Conservation (phyloP, 1,140 invertebrate species). For the Drosophila simulans region DNA sequence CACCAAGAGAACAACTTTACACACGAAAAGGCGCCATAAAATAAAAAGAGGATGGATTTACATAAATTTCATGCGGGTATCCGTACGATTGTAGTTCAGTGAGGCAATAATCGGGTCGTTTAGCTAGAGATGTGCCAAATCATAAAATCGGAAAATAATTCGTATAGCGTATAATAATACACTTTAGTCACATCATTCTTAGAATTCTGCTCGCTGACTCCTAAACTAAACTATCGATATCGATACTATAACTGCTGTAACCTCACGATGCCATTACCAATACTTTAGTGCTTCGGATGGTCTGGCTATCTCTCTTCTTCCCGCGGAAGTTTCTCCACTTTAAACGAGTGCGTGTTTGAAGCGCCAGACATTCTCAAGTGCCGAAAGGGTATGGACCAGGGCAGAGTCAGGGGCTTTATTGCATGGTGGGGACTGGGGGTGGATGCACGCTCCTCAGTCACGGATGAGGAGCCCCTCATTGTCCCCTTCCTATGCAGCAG, state of each 20-base stretch:
- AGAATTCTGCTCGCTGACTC: no score
- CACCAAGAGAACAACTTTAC: slow-evolving; percentile 35
- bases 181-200: neutral
- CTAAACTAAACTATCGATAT: neutral
- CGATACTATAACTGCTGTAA: neutral
- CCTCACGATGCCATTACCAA: slow-evolving; percentile 5
- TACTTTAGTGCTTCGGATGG: neutral
- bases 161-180: no score
- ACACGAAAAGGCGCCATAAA: slow-evolving; percentile 40
- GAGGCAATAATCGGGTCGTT: neutral
- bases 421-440: neutral
- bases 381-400: slow-evolving; percentile 13
- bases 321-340: slow-evolving; percentile 36
- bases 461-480: slow-evolving; percentile 39
- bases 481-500: slow-evolving; percentile 42
- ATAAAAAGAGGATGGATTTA: slow-evolving; percentile 5
- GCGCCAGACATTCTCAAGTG: slow-evolving; percentile 53
- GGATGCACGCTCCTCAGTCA: slow-evolving; percentile 50
- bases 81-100: neutral
- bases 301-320: slow-evolving; percentile 21
- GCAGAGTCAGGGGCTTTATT: neutral
- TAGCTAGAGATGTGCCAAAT: neutral
- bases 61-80: slow-evolving; percentile 5
- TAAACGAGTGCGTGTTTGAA: slow-evolving; percentile 48
- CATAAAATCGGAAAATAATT: neutral